Conservation (phyloP, 2,113 vertebrate genomes). For the Poeciliopsis turrubarensis region DNA sequence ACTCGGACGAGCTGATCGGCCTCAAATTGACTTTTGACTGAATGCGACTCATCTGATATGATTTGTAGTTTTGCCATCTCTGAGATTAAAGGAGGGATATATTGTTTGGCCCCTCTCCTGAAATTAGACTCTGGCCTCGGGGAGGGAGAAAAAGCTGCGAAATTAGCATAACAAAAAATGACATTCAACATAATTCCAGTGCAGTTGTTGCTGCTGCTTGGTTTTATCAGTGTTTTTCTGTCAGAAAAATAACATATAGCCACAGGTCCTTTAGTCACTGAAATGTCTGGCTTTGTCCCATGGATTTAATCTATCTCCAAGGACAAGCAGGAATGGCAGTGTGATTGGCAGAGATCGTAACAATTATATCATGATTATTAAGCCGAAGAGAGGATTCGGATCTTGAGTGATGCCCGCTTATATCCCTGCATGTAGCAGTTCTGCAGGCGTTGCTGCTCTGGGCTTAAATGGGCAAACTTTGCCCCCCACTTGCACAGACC, state of each 20-base stretch:
- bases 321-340: slow-evolving; percentile 16
- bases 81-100: slow-evolving; percentile 18
- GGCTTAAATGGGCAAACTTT: slow-evolving; percentile 53
- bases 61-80: slow-evolving; percentile 21
- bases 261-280: slow-evolving; percentile 46
- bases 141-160: neutral
- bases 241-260: slow-evolving; percentile 19
- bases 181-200: neutral
- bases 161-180: slow-evolving; percentile 11
- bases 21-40: slow-evolving; percentile 33
- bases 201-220: neutral
- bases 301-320: slow-evolving; percentile 43
- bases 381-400: slow-evolving; percentile 69
- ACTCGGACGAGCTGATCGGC: slow-evolving; percentile 4
- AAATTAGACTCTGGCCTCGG: neutral
- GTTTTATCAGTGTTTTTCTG: neutral
- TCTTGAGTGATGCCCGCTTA: slow-evolving; percentile 56
- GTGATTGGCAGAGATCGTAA: slow-evolving; percentile 56
- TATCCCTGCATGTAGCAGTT: slow-evolving; percentile 48
- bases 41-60: slow-evolving; percentile 32
- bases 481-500: slow-evolving; percentile 18
- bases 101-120: neutral
- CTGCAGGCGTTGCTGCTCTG: slow-evolving; percentile 43
- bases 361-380: slow-evolving; percentile 68
- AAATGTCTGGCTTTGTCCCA: slow-evolving; percentile 34